phyloP scores from a whole-genome alignment of 2,888 invertebrate species.

The Bombylius major region DNA sequence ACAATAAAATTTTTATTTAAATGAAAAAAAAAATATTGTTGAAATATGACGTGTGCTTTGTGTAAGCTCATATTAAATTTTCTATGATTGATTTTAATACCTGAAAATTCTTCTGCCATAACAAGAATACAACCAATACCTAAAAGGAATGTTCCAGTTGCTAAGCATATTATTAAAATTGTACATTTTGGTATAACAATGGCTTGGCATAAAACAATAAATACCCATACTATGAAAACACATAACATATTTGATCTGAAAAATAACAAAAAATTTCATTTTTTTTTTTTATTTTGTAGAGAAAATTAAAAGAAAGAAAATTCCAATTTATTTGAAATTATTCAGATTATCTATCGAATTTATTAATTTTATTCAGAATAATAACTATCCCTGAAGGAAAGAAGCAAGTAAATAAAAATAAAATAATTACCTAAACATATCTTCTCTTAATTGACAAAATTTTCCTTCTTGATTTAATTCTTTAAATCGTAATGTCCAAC shows the following conservation, averaged over 20 bases:
- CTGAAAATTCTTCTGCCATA: constrained; percentile 73
- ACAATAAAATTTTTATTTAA: not conserved
- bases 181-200: constrained; percentile 57
- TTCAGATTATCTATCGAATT: too few relatives aligned
- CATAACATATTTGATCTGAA: constrained; percentile 74
- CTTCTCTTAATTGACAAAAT: constrained; percentile 77
- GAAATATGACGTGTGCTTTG: too few relatives aligned
- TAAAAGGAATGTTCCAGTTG: constrained; percentile 55
- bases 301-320: not conserved
- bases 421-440: constrained; percentile 63
- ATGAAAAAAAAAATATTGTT: too few relatives aligned
- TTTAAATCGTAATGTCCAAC: constrained; percentile 79
- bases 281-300: not conserved
- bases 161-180: constrained; percentile 46
- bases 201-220: constrained; percentile 66
- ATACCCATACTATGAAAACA: constrained; percentile 81
- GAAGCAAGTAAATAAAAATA: not conserved
- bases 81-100: constrained; percentile 16
- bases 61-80: not conserved
- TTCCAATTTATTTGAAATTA: not conserved
- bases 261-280: not conserved
- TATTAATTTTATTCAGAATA: too few relatives aligned
- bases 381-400: too few relatives aligned
- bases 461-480: constrained; percentile 67
- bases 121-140: constrained; percentile 60